phyloP scores from a whole-genome alignment of 2,113 vertebrate species.

The Uria lomvia region DNA sequence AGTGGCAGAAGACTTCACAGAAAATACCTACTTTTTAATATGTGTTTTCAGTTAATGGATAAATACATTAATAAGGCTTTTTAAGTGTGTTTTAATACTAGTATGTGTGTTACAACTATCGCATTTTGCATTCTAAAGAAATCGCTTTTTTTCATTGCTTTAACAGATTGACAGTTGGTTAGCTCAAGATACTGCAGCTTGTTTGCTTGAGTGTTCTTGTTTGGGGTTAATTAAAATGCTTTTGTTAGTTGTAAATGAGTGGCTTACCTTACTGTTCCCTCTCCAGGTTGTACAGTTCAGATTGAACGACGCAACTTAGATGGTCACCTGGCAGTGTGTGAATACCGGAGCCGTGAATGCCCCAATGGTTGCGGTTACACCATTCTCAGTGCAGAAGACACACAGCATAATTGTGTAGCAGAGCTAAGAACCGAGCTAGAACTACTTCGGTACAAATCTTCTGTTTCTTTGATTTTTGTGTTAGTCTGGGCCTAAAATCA shows the following conservation, averaged over 20 bases:
- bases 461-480: neutral
- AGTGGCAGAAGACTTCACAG: neutral
- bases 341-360: conserved; percentile 80
- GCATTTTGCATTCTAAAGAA: neutral
- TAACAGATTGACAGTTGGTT: neutral
- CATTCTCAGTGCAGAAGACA: conserved; percentile 73
- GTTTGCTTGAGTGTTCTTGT: neutral
- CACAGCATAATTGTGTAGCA: conserved; percentile 83
- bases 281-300: conserved; percentile 78
- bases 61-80: neutral
- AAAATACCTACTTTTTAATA: neutral
- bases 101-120: neutral
- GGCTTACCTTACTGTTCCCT: neutral
- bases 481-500: neutral
- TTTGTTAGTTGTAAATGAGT: neutral
- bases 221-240: neutral
- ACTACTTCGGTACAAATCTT: conserved; percentile 76
- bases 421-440: conserved; percentile 85
- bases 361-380: conserved; percentile 82
- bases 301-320: conserved; percentile 78
- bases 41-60: neutral
- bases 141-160: neutral
- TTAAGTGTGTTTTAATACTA: neutral
- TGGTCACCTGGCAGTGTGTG: conserved; percentile 81
- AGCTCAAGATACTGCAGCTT: neutral